A percentile compares a stretch with the other conserved stretches of the same genome.
Conservation (phyloP, 2,113 vertebrate species). For the Theropithecus gelada region DNA sequence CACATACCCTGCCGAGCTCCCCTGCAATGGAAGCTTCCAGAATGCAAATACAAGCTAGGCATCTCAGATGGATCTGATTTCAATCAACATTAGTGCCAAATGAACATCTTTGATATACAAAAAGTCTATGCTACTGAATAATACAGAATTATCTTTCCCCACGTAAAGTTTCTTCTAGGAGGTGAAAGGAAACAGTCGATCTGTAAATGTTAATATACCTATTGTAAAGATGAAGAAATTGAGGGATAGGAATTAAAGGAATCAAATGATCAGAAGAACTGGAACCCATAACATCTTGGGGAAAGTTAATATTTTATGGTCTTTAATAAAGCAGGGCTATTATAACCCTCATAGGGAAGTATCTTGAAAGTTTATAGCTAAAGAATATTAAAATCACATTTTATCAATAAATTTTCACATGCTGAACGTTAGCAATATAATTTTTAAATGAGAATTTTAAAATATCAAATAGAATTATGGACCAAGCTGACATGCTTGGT, state of each 20-base stretch:
- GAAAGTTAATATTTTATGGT: constrained; percentile 44
- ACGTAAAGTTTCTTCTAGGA: background rate
- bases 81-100: constrained; percentile 57
- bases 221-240: background rate
- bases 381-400: constrained; percentile 51
- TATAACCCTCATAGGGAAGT: constrained; percentile 36
- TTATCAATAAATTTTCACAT: constrained; percentile 55
- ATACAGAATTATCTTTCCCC: background rate
- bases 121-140: constrained; percentile 41
- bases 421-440: constrained; percentile 32
- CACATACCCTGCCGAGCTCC: background rate
- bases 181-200: constrained; percentile 24
- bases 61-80: constrained; percentile 76
- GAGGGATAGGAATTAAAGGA: constrained; percentile 16
- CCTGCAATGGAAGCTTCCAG: constrained; percentile 69
- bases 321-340: constrained; percentile 59
- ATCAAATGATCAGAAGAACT: constrained; percentile 45
- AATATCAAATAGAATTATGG: constrained; percentile 59
- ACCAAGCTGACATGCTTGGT: background rate
- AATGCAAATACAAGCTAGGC: constrained; percentile 61
- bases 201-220: background rate
- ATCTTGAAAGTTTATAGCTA: constrained; percentile 52
- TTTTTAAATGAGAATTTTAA: constrained; percentile 65
- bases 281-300: background rate
- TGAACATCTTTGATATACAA: constrained; percentile 64